A percentile compares a stretch with the other conserved stretches of the same genome.
Evolutionary conservation across 2,113 vertebrate genomes (phyloP).

Genomic region (Tamias sibiricus): DNA sequence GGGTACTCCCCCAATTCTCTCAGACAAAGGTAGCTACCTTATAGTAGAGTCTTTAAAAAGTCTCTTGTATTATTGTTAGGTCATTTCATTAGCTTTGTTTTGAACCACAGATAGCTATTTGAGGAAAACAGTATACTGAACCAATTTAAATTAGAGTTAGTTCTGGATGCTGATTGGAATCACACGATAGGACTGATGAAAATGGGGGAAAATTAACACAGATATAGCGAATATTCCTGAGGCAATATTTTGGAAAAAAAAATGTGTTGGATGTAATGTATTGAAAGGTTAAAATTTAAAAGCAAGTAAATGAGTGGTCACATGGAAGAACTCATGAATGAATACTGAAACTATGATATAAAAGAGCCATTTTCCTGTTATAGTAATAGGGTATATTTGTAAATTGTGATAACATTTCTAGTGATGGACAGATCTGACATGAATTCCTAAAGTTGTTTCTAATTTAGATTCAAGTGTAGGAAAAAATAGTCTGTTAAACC

Average conservation of each 20-base stretch:
- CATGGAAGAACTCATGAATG: background rate
- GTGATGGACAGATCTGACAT: background rate
- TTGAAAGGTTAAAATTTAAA: slow-evolving; percentile 47
- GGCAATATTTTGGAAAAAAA: background rate
- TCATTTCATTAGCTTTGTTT: background rate
- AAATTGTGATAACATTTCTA: background rate
- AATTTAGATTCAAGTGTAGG: background rate
- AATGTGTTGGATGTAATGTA: background rate
- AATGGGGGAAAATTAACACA: background rate
- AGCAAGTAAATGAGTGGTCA: background rate
- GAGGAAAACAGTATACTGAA: background rate
- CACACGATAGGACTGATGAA: background rate
- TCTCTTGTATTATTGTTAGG: background rate
- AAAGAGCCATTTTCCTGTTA: background rate
- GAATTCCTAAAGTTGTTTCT: background rate
- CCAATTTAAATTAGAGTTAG: background rate
- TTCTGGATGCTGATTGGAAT: background rate
- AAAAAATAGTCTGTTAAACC: background rate
- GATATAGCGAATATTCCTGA: background rate
- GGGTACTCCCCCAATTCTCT: background rate
- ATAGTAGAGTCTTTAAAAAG: background rate
- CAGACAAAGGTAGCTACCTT: background rate
- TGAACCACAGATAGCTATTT: slow-evolving; percentile 4
- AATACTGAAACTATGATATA: background rate
- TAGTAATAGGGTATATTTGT: background rate